Percentiles rank a stretch among this genome's conserved stretches.
Evolutionary conservation across 2,888 invertebrate species (phyloP).

Genomic region (Drosophila kambysellisi): DNA sequence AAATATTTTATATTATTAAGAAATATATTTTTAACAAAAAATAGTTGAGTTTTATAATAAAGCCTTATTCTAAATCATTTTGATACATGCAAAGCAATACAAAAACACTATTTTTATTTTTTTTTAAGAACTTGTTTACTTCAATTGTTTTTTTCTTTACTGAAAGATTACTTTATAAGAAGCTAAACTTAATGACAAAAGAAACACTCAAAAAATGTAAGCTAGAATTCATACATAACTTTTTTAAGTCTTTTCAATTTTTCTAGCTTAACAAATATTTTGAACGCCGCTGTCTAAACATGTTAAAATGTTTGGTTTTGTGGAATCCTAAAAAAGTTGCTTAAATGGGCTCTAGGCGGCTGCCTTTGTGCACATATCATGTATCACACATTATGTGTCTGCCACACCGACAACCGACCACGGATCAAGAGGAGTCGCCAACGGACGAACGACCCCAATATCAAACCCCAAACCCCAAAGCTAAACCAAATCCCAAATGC

Average conservation of each 20-base stretch:
- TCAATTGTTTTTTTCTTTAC: neutral
- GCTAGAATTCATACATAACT: neutral
- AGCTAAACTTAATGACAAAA: neutral
- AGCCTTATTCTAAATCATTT: neutral
- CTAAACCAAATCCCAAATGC: conserved; percentile 36
- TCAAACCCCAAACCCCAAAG: conserved; percentile 42
- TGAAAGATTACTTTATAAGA: neutral
- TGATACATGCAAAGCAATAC: neutral
- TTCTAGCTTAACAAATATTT: neutral
- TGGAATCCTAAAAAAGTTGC: conserved; percentile 30
- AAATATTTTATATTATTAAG: no score
- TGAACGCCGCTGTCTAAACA: neutral
- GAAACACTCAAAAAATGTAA: neutral
- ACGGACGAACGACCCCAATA: conserved; percentile 55
- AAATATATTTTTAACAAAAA: neutral
- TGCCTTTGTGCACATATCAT: conserved; percentile 71
- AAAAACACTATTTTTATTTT: neutral
- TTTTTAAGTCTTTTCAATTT: neutral
- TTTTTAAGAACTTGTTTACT: neutral
- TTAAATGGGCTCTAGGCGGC: conserved; percentile 24
- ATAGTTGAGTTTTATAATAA: neutral
- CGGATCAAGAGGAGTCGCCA: neutral
- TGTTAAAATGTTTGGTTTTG: conserved; percentile 5
- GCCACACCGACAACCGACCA: conserved; percentile 38
- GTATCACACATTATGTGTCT: conserved; percentile 61